phyloP scores from a whole-genome alignment of 2,888 invertebrate species.

The Leucania comma region DNA sequence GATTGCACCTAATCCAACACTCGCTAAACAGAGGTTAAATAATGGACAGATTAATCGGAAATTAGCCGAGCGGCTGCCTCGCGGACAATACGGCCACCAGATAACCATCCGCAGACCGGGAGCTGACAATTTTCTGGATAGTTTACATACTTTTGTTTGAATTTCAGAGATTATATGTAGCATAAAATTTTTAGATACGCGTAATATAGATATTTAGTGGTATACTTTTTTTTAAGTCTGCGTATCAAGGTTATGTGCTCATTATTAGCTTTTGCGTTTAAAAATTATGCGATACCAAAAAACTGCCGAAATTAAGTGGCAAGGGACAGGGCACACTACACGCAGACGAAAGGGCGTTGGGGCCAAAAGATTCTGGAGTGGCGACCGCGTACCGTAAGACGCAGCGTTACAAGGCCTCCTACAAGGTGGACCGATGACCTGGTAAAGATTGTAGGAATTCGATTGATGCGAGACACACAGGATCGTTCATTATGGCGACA shows the following conservation, averaged over 20 bases:
- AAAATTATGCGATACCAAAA: too few relatives aligned
- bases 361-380: too few relatives aligned
- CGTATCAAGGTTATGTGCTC: neutral
- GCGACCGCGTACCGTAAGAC: too few relatives aligned
- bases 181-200: neutral
- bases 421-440: too few relatives aligned
- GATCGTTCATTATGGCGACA: too few relatives aligned
- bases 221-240: neutral
- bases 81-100: conserved; percentile 60
- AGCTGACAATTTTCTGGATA: conserved; percentile 37
- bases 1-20: conserved; percentile 62
- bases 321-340: too few relatives aligned
- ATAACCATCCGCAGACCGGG: conserved; percentile 57
- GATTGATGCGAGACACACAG: too few relatives aligned
- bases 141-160: conserved; percentile 20
- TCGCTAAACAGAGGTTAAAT: conserved; percentile 63
- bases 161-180: conserved; percentile 14
- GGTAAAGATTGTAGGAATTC: too few relatives aligned
- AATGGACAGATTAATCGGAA: conserved; percentile 70
- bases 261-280: neutral
- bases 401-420: too few relatives aligned
- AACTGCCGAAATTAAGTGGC: too few relatives aligned
- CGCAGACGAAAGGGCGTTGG: too few relatives aligned
- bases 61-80: conserved; percentile 64
- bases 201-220: neutral